These are phyloP conservation scores for Limnephilus rhombicus DNA, from an alignment of 2,888 invertebrate genomes.

Conservation along the genomic window DNA sequence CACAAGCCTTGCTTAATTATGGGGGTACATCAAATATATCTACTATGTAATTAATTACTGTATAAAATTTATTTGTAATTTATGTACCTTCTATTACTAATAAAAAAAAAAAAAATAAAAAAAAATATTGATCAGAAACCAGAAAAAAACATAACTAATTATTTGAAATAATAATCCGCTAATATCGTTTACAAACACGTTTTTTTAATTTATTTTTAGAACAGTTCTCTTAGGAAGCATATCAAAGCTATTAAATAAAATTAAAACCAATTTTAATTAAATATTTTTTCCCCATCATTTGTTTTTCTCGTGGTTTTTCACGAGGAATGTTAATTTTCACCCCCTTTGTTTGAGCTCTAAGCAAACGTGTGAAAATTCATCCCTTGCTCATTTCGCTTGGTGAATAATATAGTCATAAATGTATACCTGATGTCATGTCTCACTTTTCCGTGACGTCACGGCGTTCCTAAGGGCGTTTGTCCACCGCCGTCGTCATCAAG, in stretches of 20 bases:
- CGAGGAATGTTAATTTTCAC: not conserved
- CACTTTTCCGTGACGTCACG: not conserved
- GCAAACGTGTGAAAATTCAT: not conserved
- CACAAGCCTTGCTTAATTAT: no score
- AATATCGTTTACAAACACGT: no score
- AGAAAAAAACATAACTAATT: no score
- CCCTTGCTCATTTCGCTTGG: not conserved
- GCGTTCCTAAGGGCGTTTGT: not conserved
- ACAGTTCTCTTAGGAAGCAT: not conserved
- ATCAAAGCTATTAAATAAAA: not conserved
- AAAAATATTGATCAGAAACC: no score
- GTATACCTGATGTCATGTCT: not conserved
- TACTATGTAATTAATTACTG: no score
- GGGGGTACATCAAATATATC: no score
- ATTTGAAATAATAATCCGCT: no score
- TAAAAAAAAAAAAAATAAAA: no score
- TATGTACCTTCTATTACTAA: no score
- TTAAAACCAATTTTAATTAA: not conserved
- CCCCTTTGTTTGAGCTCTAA: not conserved
- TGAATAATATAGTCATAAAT: not conserved
- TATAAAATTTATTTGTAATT: no score
- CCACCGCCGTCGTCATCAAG: no score
- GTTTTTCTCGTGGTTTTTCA: not conserved
- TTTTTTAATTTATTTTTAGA: no score
- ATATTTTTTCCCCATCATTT: not conserved